A percentile compares a stretch with the other conserved stretches of the same genome.
Conservation (phyloP, 2,113 vertebrate genomes). For the Campylorhamphus procurvoides region DNA sequence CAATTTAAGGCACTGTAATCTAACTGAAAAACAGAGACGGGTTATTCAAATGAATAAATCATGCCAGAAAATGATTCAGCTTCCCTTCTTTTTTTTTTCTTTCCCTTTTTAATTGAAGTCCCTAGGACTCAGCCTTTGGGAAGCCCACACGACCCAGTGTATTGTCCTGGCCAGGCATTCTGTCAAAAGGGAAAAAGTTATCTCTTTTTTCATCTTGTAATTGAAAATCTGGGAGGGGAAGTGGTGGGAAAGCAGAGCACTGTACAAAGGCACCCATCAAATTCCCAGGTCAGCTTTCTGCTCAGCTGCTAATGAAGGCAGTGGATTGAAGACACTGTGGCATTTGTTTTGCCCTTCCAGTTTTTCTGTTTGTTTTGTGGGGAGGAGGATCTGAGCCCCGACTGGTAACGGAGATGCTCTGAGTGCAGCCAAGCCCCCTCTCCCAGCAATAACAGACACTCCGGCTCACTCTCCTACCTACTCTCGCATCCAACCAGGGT, state of each 20-base stretch:
- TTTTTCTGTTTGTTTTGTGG: not conserved
- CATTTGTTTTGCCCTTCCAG: not conserved
- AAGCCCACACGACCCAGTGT: not conserved
- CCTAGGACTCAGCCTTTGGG: not conserved
- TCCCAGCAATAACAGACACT: not conserved
- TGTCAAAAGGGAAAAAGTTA: not conserved
- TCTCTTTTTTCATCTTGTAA: conserved; percentile 31
- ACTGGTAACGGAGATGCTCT: not conserved
- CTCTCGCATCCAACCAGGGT: not conserved
- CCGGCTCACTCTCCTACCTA: not conserved
- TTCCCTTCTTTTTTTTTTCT: conserved; percentile 18
- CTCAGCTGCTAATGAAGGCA: not conserved
- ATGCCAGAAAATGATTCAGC: conserved; percentile 68
- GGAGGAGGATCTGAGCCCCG: not conserved
- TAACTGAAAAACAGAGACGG: conserved; percentile 25
- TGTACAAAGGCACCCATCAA: not conserved
- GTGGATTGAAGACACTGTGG: not conserved
- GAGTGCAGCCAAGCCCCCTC: not conserved
- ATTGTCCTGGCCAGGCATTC: not conserved
- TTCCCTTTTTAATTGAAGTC: conserved; percentile 11
- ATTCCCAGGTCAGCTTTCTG: not conserved
- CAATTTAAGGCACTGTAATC: conserved; percentile 17
- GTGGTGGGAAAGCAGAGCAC: not conserved
- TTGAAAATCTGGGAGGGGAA: conserved; percentile 20
- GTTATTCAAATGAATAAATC: conserved; percentile 54